Evolutionary conservation across 2,113 vertebrate species (phyloP), one percentile per base, ranked within the genome.

Genomic region (Macheiramphus alcinus): DNA sequence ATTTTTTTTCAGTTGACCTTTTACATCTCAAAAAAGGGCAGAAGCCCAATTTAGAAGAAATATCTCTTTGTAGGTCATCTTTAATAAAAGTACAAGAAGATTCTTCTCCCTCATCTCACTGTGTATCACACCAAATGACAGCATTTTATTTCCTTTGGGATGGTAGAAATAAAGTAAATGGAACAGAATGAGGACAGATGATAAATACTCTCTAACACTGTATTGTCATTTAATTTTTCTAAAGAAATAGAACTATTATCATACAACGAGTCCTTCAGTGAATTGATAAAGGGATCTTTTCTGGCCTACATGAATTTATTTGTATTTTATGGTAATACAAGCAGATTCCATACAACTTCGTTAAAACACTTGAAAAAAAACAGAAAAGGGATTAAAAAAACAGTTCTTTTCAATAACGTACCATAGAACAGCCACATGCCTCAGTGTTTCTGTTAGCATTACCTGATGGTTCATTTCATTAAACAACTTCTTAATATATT

Each of bases 151-250:
- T 96, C 91, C 75, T 93, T 76, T 91, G 82, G 82, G 87, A 95
- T 63, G 40, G 50, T 5, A 71, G 93, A 94, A 93, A 88, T 95
- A 94, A 97, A 96, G 83, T 74, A 94, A 89, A 94, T 78, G 76
- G 81, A 98, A 97, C 92, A 96, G 93, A 94, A 96, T 83, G 87
- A 96, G 82, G 93, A 82, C 89, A 95, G 75, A 65, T 61, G 62
- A 96, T 84, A 97, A 94, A 97, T 81, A 86, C 14, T 52, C 67
- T 81, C 62, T 80, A 95, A 87, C 55, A 83, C 10, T n/a, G 8
- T 67, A 81, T 92, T 74, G 22, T 34, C 27, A 20, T 82, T 81
- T 48, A 7, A 7, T 92, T 82, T 82, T 90, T 92, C 61, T 47
- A 4, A 76, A 65, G 65, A 50, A 93, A 88, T 27, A 79, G 13